Base-by-base conservation (phyloP, 2,797 vertebrate genomes). In the Taenioides sp. region DNA sequence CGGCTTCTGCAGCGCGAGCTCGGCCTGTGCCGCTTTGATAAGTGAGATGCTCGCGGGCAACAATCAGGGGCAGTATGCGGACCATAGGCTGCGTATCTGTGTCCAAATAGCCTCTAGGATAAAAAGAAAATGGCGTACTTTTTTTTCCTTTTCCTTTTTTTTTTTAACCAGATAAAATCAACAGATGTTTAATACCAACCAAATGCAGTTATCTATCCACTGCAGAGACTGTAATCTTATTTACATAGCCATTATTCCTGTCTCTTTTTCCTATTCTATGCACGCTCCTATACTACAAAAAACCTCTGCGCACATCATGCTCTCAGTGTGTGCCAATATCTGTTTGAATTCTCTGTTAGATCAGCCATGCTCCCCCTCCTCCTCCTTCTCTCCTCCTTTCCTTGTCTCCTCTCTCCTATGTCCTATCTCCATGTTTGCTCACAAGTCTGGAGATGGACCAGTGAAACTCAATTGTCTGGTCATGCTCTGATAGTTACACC, bases 1-100 rank as follows among this genome's bases (percentile, higher is more conserved):
- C 95, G 91, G 93, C 95, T 94, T 97, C 95, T 94, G 95, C 94
- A 94, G 95, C 89, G 84, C 90, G 85, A 86, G 87, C 91, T 92
- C 78, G 78, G 84, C 87, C 86, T 85, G 74, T 86, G 80, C 84
- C 85, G 88, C 86, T 86, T 82, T 86, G 76, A 86, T 87, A 88
- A 87, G 78, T 83, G 81, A 85, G 81, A 86, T 79, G 79, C 75
- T 81, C 78, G 78, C 73, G 65, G 61, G 22, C 28, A 64, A 68
- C 67, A 80, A 63, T 59, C 64, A 69, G 25, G 68, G 66, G 49
- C 37, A 27, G 43, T 62, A 47, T 12, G 52, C 63, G 23, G 58
- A 49, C 49, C 62, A 66, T 34, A 27, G 63, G 43, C 43, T 27
- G 22, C 47, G 25, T 65, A 65, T 65, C 25, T 31, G 65, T 54